phyloP scores from a whole-genome alignment of 2,113 vertebrate species.

The Nycticorax nycticorax region DNA sequence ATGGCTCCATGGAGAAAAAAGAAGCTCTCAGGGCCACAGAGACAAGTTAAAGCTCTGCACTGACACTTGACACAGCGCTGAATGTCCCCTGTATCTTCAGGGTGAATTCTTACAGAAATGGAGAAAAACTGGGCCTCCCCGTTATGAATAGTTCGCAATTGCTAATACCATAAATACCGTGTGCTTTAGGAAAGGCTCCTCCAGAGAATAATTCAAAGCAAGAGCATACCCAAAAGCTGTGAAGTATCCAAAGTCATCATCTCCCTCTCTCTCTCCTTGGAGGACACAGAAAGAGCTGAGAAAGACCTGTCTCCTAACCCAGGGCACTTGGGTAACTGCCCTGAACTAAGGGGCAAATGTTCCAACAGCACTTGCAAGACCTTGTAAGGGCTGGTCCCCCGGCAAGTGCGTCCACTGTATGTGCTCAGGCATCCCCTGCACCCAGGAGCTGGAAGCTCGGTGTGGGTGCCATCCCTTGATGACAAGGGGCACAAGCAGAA shows the following conservation, averaged over 20 bases:
- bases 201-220: neutral
- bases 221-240: neutral
- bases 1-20: neutral
- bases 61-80: fast-evolving
- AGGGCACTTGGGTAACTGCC: neutral
- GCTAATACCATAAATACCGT: neutral
- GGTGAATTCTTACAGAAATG: neutral
- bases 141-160: neutral
- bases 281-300: neutral
- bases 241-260: neutral
- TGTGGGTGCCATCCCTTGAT: neutral
- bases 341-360: neutral
- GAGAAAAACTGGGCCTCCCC: neutral
- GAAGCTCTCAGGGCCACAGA: neutral
- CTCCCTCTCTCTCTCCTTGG: neutral
- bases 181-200: neutral
- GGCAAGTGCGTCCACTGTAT: neutral
- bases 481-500: neutral
- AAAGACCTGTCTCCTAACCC: neutral
- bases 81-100: neutral
- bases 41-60: neutral
- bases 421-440: neutral
- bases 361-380: neutral
- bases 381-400: neutral
- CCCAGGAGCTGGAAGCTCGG: neutral